These are phyloP conservation scores for Cavia aperea DNA, from an alignment of 2,113 vertebrate species.

Conservation along the genomic window DNA sequence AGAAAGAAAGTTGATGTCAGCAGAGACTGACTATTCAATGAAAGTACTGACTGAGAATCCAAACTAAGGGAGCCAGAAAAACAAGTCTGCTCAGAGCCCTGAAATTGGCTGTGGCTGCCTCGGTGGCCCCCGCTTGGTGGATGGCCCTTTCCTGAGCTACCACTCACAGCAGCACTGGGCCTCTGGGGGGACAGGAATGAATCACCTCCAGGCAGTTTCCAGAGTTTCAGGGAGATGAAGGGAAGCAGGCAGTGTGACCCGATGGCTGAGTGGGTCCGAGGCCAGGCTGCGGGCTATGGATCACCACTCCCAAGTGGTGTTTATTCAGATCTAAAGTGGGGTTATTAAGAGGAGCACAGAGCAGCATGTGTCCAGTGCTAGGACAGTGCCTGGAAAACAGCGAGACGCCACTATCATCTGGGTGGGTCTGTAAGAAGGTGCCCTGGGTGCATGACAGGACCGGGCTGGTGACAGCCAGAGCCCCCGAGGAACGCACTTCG, in stretches of 20 bases:
- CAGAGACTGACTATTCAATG: background rate
- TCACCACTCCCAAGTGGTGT: background rate
- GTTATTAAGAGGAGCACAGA: background rate
- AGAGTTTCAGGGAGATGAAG: background rate
- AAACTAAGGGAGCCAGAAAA: background rate
- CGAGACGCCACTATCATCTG: background rate
- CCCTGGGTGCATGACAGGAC: too few species aligned
- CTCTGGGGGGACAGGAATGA: background rate
- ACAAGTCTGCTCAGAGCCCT: background rate
- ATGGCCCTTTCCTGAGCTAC: background rate
- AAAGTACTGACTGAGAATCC: background rate
- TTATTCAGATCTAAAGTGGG: background rate
- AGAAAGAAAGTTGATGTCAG: background rate
- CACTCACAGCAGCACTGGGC: accelerated
- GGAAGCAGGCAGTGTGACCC: background rate
- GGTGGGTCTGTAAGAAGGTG: background rate
- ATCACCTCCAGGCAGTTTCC: background rate
- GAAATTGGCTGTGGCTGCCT: background rate
- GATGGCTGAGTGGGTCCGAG: background rate
- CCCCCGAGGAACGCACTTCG: background rate
- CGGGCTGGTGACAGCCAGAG: background rate
- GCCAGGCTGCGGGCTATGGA: background rate
- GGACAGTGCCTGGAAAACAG: background rate
- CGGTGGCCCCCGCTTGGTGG: too few species aligned
- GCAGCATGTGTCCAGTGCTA: accelerated